Conservation (phyloP, 2,113 vertebrate species). For the Illadopsis cleaveri region DNA sequence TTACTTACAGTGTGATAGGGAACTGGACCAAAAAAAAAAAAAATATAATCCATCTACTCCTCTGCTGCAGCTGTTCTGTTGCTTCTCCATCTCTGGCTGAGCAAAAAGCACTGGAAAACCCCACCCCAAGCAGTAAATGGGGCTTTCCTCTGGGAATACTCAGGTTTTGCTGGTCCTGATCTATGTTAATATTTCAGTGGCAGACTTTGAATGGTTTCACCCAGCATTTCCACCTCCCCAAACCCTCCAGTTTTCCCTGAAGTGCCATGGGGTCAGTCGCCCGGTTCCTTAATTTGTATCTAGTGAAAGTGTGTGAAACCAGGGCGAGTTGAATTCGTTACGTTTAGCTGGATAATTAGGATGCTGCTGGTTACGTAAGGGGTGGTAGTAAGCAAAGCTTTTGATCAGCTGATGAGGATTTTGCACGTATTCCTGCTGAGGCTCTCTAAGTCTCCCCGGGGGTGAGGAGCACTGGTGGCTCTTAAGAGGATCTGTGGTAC, state of each 20-base stretch:
- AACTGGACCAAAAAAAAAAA: background rate
- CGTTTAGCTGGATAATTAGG: constrained; percentile 19
- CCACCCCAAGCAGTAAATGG: background rate
- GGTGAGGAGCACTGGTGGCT: background rate
- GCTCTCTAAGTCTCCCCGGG: background rate
- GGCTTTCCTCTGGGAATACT: background rate
- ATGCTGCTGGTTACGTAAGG: constrained; percentile 13
- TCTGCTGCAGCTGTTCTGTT: constrained; percentile 54
- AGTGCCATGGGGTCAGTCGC: accelerated
- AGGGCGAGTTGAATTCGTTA: background rate
- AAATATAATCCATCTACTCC: background rate
- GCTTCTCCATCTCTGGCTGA: constrained; percentile 20
- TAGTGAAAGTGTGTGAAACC: background rate
- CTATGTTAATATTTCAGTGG: background rate
- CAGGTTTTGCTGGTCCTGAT: background rate
- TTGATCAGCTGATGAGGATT: constrained; percentile 50
- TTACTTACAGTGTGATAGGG: constrained; percentile 38
- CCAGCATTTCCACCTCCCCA: background rate
- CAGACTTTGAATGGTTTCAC: background rate
- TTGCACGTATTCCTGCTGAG: background rate
- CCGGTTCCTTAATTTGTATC: background rate
- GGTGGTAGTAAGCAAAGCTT: constrained; percentile 45
- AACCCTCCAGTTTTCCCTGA: background rate
- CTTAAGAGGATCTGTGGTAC: constrained; percentile 1
- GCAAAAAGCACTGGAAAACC: background rate